Percentiles rank a stretch among this genome's conserved stretches.
These are phyloP conservation scores for Hydrozoanthus tunicans DNA, from an alignment of 64 coral and sea anemone species.

Conservation along the genomic window DNA sequence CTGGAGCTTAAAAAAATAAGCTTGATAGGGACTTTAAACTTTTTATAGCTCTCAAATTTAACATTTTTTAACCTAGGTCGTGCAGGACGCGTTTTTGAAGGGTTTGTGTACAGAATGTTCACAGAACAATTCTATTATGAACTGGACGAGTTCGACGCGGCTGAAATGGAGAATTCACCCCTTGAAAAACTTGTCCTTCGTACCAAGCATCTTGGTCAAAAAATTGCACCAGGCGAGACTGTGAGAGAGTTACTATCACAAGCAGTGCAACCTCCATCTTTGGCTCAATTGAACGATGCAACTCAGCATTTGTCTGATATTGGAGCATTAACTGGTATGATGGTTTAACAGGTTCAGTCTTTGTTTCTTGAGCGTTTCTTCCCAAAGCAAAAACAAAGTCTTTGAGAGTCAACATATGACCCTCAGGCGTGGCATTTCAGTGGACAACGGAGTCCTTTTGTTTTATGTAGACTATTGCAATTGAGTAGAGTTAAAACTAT, in stretches of 20 bases:
- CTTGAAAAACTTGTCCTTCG: conserved; percentile 32
- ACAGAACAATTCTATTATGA: conserved; percentile 1
- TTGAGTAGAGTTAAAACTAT: no score
- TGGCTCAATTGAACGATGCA: conserved; percentile 14
- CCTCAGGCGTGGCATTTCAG: no score
- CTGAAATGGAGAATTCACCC: conserved; percentile 40
- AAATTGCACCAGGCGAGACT: conserved; percentile 4
- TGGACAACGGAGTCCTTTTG: no score
- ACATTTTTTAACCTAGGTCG: neutral
- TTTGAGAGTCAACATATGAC: no score
- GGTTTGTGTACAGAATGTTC: conserved; percentile 39
- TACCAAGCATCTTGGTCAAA: neutral
- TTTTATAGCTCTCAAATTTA: neutral
- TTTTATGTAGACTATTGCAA: no score
- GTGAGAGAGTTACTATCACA: neutral
- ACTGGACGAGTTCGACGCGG: conserved; percentile 10
- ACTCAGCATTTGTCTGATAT: conserved; percentile 14
- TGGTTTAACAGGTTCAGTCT: neutral
- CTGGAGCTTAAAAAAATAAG: no score
- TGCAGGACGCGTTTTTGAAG: conserved; percentile 23
- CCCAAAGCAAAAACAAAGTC: no score
- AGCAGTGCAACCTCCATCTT: conserved; percentile 8
- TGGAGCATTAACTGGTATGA: conserved; percentile 1
- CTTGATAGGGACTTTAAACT: no score
- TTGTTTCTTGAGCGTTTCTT: neutral